Conservation (phyloP, 2,113 vertebrate species). For the Holacanthus passer region DNA sequence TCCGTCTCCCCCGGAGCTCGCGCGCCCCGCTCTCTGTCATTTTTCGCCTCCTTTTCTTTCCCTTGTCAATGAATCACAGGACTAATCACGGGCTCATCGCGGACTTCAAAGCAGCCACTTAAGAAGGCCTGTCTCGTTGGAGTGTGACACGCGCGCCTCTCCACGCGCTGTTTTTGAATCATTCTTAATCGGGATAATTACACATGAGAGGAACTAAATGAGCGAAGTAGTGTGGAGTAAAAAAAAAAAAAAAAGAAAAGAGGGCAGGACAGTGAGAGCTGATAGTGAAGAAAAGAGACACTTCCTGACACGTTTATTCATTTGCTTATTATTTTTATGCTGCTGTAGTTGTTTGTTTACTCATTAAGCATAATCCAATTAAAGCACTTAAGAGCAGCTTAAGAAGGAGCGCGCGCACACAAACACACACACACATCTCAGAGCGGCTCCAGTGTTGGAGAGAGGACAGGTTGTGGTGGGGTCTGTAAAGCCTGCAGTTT, state of each 20-base stretch:
- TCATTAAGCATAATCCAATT: conserved; percentile 82
- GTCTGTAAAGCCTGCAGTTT: conserved; percentile 62
- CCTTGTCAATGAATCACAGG: conserved; percentile 70
- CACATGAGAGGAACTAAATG: conserved; percentile 69
- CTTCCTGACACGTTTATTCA: conserved; percentile 65
- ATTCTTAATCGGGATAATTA: conserved; percentile 73
- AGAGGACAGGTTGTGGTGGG: conserved; percentile 78
- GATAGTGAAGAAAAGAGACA: too few relatives aligned
- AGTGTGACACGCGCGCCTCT: conserved; percentile 54
- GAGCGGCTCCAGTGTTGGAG: conserved; percentile 68
- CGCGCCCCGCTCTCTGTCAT: conserved; percentile 11
- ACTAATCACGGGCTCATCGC: conserved; percentile 63
- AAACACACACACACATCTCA: conserved; percentile 50
- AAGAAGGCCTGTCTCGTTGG: conserved; percentile 62
- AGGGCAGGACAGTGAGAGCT: conserved; percentile 38
- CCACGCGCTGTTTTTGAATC: conserved; percentile 60
- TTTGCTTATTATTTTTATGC: conserved; percentile 75
- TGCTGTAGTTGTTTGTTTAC: conserved; percentile 79
- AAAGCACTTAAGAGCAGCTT: conserved; percentile 78
- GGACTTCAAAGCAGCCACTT: conserved; percentile 76
- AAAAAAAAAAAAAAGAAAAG: too few relatives aligned
- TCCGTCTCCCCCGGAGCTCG: conserved; percentile 19
- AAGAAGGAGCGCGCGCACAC: conserved; percentile 28
- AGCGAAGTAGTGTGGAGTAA: conserved; percentile 48
- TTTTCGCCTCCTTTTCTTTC: conserved; percentile 37